Percentiles rank a stretch among this genome's conserved stretches.
Evolutionary conservation across 2,113 vertebrate species (phyloP).

Genomic region (Pelecanus crispus): DNA sequence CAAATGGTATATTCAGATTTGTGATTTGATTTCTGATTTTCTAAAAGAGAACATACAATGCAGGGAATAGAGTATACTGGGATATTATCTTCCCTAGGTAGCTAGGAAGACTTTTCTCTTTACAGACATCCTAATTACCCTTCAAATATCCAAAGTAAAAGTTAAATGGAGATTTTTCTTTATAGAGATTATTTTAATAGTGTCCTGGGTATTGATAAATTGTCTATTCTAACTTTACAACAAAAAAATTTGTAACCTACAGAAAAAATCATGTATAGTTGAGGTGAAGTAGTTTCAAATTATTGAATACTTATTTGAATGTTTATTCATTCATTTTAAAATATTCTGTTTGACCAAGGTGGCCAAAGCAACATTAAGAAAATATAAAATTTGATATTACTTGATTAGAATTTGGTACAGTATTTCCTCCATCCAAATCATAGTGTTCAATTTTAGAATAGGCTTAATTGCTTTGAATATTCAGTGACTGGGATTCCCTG

Average conservation of each 20-base stretch:
- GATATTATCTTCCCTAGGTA: neutral
- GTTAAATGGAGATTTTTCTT: neutral
- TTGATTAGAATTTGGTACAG: conserved; percentile 30
- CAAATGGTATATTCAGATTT: neutral
- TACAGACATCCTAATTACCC: neutral
- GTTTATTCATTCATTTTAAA: conserved; percentile 7
- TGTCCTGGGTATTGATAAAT: neutral
- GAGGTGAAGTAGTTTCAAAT: neutral
- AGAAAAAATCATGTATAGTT: neutral
- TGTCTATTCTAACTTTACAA: neutral
- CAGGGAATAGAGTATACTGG: neutral
- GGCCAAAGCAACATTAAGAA: conserved; percentile 12
- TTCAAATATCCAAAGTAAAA: neutral
- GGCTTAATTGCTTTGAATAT: conserved; percentile 35
- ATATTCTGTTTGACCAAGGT: neutral
- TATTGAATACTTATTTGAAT: neutral
- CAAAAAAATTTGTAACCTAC: neutral
- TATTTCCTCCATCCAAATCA: conserved; percentile 32
- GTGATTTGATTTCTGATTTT: conserved; percentile 1
- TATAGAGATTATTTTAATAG: neutral
- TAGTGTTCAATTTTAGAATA: conserved; percentile 17
- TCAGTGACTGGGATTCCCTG: conserved; percentile 32
- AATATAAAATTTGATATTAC: neutral
- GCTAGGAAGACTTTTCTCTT: neutral
- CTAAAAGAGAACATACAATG: neutral